These are phyloP conservation scores for Eupithecia dodoneata DNA, from an alignment of 2,888 invertebrate species.

Conservation along the genomic window DNA sequence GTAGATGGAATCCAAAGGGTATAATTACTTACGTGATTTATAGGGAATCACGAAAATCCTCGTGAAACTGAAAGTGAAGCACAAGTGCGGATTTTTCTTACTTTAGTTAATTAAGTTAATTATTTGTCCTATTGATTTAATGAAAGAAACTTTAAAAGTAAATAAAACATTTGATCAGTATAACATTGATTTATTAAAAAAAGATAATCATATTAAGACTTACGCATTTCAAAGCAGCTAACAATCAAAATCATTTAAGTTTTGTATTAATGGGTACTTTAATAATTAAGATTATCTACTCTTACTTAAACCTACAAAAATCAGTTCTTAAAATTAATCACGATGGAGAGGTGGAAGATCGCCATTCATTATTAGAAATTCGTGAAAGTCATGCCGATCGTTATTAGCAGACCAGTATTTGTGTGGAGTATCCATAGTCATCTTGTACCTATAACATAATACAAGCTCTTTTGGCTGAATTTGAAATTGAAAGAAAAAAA, in stretches of 20 bases:
- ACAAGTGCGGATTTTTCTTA: background rate
- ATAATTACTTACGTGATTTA: background rate
- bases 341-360: background rate
- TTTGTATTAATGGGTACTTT: background rate
- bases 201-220: background rate
- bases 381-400: background rate
- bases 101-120: background rate
- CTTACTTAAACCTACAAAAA: background rate
- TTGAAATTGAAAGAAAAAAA: background rate
- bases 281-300: background rate
- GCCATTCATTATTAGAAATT: background rate
- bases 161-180: background rate
- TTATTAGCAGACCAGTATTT: too few relatives aligned
- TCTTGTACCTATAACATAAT: too few relatives aligned
- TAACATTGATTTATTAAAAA: background rate
- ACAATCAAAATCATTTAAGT: background rate
- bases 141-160: background rate
- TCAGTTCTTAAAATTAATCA: background rate
- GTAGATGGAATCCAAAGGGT: too few relatives aligned
- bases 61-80: background rate
- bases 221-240: background rate
- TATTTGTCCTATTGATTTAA: background rate
- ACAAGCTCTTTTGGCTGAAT: too few relatives aligned
- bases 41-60: background rate
- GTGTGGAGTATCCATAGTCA: too few relatives aligned